Base-by-base conservation (phyloP, 2,888 invertebrate species). In the Timema cristinae region DNA sequence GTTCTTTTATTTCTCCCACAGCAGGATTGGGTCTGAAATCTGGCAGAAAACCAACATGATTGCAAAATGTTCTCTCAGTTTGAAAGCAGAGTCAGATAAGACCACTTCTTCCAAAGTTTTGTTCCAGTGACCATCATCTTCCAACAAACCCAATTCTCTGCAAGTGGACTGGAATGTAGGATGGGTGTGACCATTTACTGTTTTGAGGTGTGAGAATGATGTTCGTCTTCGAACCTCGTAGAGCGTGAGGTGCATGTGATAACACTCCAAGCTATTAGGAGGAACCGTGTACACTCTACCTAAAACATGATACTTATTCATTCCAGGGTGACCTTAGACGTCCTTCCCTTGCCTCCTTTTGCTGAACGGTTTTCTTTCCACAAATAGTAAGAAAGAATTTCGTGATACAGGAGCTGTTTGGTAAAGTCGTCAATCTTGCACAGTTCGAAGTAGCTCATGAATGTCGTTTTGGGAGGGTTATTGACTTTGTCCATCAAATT, bases 101-200 rank as follows among this genome's bases (percentile, higher is more conserved):
- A 4, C 32, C 32, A 32, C 32, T 32, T 32, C 32, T 32, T 76
- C 74, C 70, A 80, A 71, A 66, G 77, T 76, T 52, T 59, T 70
- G 71, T 78, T 72, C 80, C 80, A 81, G 66, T 80, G 78, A 50
- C 69, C 70, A 72, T 81, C 80, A 73, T 81, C 77, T 76, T 81
- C 79, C 47, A 82, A 74, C 70, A 82, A 73, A 7, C 79, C 78
- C 50, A 76, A 66, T 10, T 72, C 73, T 69, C 77, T 73, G 75
- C 80, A 81, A 66, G 79, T 79, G 63, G 76, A 54, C 52, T 78
- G 73, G 73, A 77, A 82, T 15, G 79, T 80, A 66, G 67, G 67
- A 73, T 75, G 73, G 47, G 76, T 51, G 49, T 72, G 71, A 48
- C 78, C 78, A 70, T 80, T 75, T 11, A 80, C 77, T 15, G 75